Evolutionary conservation across 2,113 vertebrate genomes (phyloP), one percentile per base, ranked within the genome.

Genomic region (Elanus axillaris): DNA sequence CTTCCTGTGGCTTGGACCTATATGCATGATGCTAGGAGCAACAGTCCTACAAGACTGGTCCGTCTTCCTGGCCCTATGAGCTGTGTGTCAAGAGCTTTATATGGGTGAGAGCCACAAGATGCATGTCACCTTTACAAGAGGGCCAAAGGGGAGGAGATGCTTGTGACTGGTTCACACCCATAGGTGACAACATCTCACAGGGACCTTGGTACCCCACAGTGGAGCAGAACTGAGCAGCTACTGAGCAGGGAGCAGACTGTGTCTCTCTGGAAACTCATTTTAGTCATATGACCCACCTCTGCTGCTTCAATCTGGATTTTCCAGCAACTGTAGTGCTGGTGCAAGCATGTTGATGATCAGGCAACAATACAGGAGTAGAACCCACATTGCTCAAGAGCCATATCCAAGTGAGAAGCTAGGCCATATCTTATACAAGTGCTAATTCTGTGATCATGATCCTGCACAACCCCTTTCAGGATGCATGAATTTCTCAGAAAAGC

Each of bases 241-340:
- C 2, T 36, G 32, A 40, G 7, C 50, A 34, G 14, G 7, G 25
- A 31, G 16, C 34, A 77, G 48, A 42, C 6, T 3, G 6, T 13
- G 16, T 45, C 23, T 64, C 17, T 53, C 66, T 52, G 34, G n/a
- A 40, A 27, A 53, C 32, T 8, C 50, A 11, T 67, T 45, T 8
- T 34, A 31, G 12, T 13, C 34, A 32, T 27, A n/a, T 1, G 1
- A 77, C 9, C 8, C 55, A 16, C 13, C 25, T 40, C 32, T 75
- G 56, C 13, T 75, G 21, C n/a, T 67, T 75, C 40, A 4, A 17
- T 22, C 25, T 3, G 16, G 36, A 3, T 62, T 78, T 43, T 38
- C 36, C 55, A 40, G 55, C 40, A 32, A 7, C 48, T 7, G 16
- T 11, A n/a, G 50, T 42, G 0, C 27, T 6, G 27, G 1, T 3